These are phyloP conservation scores for Anthoptus insignis DNA, from an alignment of 2,888 invertebrate species.

Conservation along the genomic window DNA sequence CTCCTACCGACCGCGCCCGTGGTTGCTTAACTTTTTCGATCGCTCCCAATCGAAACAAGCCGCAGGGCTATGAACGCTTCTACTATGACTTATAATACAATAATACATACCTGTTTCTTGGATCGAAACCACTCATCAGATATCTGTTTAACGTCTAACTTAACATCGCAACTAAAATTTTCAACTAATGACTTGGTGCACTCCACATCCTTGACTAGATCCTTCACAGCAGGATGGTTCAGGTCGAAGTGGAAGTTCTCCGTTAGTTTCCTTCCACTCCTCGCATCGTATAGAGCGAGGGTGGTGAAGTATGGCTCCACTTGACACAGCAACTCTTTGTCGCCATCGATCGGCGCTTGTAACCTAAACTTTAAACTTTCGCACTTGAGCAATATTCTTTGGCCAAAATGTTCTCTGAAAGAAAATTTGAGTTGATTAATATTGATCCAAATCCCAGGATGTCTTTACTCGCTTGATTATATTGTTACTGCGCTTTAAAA, in stretches of 20 bases:
- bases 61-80: too few relatives aligned
- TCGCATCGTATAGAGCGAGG: conserved; percentile 96
- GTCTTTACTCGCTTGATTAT: too few relatives aligned
- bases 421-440: conserved; percentile 59
- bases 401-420: conserved; percentile 94
- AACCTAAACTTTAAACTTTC: conserved; percentile 94
- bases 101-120: conserved; percentile 85
- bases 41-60: too few relatives aligned
- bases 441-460: too few relatives aligned
- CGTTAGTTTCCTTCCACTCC: conserved; percentile 94
- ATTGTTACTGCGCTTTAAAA: too few relatives aligned
- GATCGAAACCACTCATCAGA: conserved; percentile 92
- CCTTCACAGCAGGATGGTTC: conserved; percentile 91
- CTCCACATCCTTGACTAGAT: conserved; percentile 81
- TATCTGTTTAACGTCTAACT: conserved; percentile 90
- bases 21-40: too few relatives aligned
- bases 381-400: conserved; percentile 94
- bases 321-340: conserved; percentile 92
- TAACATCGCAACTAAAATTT: conserved; percentile 84
- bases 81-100: too few relatives aligned
- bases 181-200: conserved; percentile 83
- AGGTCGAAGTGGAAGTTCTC: conserved; percentile 98
- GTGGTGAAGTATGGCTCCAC: conserved; percentile 98
- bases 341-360: conserved; percentile 93
- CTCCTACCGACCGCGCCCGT: too few relatives aligned